Percentiles rank a stretch among this genome's conserved stretches.
Conservation (phyloP, 2,113 vertebrate species). For the Dipodomys ordii region DNA sequence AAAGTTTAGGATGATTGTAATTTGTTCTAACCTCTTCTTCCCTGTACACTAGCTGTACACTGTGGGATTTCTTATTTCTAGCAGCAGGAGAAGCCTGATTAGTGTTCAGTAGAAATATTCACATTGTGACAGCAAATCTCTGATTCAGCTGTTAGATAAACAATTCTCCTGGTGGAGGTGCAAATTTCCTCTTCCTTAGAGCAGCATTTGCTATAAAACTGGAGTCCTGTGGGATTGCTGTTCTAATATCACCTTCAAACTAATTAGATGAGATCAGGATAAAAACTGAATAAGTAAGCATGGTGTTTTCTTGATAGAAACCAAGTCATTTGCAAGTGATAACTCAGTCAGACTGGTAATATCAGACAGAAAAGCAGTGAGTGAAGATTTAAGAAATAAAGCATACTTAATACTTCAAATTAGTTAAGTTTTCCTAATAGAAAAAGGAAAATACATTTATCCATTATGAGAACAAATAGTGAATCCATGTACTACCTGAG, state of each 20-base stretch:
- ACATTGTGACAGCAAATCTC: neutral
- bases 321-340: neutral
- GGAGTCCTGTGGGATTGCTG: neutral
- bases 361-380: neutral
- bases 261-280: neutral
- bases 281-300: neutral
- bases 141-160: constrained; percentile 33
- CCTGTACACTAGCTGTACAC: too few species aligned
- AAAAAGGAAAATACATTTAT: neutral
- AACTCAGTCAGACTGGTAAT: neutral
- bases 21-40: neutral
- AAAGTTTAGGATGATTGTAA: neutral
- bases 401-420: neutral
- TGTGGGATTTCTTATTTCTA: neutral
- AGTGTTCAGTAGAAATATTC: neutral
- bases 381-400: constrained; percentile 3
- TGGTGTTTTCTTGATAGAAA: neutral
- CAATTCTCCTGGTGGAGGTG: neutral
- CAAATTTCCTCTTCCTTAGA: constrained; percentile 41
- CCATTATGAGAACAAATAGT: neutral
- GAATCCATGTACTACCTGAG: neutral
- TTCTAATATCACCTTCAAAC: constrained; percentile 7
- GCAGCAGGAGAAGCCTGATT: neutral
- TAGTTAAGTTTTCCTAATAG: neutral
- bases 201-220: constrained; percentile 21